Conservation (phyloP, 2,797 vertebrate species). For the Neomorphus geoffroyi region DNA sequence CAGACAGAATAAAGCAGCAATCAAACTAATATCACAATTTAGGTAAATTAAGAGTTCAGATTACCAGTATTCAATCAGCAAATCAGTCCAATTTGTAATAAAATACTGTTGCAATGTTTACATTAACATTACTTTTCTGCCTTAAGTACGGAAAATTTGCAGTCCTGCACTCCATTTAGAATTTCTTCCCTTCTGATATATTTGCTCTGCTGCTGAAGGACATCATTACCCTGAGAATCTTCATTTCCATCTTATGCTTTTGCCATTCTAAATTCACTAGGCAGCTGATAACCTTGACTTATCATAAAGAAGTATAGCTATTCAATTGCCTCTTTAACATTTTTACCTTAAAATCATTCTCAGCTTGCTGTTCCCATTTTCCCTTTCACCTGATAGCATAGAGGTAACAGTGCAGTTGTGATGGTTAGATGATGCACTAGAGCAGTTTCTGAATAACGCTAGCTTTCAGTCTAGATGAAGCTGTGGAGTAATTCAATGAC, state of each 20-base stretch:
- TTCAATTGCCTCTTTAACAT: not conserved
- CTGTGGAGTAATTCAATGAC: not conserved
- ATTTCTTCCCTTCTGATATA: not conserved
- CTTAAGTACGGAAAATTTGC: not conserved
- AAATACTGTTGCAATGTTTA: not conserved
- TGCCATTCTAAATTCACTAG: not conserved
- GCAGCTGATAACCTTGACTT: not conserved
- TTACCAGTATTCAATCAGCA: not conserved
- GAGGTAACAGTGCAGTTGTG: not conserved
- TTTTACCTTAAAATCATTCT: not conserved
- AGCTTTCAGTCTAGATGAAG: not conserved
- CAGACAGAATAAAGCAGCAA: not conserved
- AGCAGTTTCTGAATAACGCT: not conserved
- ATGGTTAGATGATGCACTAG: not conserved
- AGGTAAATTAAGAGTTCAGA: not conserved
- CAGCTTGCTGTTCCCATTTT: not conserved
- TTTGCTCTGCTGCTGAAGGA: not conserved
- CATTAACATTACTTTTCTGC: not conserved
- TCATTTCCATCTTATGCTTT: not conserved
- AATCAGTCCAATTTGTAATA: not conserved
- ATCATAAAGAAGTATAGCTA: not conserved
- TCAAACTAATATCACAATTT: not conserved
- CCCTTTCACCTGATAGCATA: not conserved
- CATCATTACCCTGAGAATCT: not conserved
- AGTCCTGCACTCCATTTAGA: not conserved